These are phyloP conservation scores for Brachionus calyciflorus DNA, from an alignment of 1,140 invertebrate species.

Conservation along the genomic window DNA sequence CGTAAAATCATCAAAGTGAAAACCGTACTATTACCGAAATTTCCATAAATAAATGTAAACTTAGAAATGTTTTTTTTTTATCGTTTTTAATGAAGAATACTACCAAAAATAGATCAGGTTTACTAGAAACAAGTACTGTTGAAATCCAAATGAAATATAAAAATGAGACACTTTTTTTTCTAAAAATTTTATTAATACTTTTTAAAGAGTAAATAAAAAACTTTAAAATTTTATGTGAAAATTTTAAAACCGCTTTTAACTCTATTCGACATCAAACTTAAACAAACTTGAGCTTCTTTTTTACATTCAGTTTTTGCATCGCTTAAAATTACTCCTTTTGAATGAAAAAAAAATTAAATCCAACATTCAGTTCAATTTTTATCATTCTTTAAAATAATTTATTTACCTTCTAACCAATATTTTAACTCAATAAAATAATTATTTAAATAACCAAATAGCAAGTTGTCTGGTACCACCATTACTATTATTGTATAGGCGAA, in stretches of 20 bases:
- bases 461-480: background rate
- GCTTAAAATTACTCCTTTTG: background rate
- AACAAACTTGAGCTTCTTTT: background rate
- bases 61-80: no score
- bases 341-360: background rate
- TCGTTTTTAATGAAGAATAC: no score
- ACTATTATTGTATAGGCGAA: constrained; percentile 4
- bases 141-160: no score
- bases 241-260: background rate
- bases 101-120: no score
- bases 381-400: background rate
- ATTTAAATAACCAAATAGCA: background rate
- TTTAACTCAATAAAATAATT: constrained; percentile 16
- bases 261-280: background rate
- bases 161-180: no score
- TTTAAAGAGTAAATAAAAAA: no score
- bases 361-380: background rate
- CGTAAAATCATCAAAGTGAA: no score
- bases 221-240: no score
- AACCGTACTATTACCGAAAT: no score
- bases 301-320: background rate
- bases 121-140: no score
- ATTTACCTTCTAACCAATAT: constrained; percentile 1
- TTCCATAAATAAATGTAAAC: no score
- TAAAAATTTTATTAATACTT: no score